A percentile compares a stretch with the other conserved stretches of the same genome.
Conservation (phyloP, 2,113 vertebrate genomes). For the Helogale parvula region DNA sequence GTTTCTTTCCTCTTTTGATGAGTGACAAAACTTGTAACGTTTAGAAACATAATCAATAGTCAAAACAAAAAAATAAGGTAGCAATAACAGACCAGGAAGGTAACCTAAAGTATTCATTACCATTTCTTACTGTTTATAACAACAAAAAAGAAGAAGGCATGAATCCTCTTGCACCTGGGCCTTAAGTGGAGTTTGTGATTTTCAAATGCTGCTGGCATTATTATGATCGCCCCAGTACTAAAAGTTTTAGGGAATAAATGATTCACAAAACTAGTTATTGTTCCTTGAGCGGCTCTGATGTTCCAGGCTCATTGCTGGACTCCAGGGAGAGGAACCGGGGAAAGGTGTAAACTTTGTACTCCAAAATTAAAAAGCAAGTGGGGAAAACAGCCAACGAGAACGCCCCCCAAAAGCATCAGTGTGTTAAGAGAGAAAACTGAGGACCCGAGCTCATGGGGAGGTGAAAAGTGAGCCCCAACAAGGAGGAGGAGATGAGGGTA, state of each 20-base stretch:
- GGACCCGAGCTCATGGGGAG: neutral
- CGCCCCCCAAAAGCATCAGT: accelerated
- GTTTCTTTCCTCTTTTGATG: neutral
- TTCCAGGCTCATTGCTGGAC: too few relatives aligned
- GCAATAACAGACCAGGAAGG: neutral
- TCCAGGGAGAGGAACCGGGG: accelerated
- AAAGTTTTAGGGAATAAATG: neutral
- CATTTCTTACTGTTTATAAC: neutral
- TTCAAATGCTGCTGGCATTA: neutral
- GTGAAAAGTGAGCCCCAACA: accelerated
- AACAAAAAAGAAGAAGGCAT: neutral
- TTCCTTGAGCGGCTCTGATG: accelerated
- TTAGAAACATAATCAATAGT: neutral
- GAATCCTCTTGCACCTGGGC: accelerated
- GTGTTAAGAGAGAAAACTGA: too few relatives aligned
- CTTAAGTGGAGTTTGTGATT: neutral
- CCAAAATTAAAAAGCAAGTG: too few relatives aligned
- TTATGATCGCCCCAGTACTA: too few relatives aligned
- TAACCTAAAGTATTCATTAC: neutral
- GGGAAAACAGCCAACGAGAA: neutral
- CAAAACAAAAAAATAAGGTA: neutral
- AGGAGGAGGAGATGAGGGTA: neutral
- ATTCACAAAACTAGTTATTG: neutral
- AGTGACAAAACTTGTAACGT: neutral
- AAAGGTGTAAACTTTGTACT: neutral